A percentile compares a stretch with the other conserved stretches of the same genome.
Evolutionary conservation across 53 echinoderm and acorn worm genomes (phyloP).

Genomic region (Luidia sarsii): DNA sequence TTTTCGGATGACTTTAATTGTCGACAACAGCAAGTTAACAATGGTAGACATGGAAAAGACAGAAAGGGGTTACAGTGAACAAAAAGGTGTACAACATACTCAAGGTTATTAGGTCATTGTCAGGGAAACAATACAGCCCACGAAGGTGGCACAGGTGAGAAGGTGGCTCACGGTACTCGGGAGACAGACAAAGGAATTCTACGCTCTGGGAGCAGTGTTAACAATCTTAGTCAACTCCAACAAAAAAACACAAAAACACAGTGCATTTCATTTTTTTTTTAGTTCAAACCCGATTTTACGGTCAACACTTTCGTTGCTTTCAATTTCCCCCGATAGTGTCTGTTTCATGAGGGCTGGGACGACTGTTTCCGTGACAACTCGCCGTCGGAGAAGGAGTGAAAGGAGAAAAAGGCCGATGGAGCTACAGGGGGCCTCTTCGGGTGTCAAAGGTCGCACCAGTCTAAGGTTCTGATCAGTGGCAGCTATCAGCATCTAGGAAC

Average conservation of each 20-base stretch:
- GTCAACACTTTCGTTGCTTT: too few relatives aligned
- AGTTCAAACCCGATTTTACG: too few relatives aligned
- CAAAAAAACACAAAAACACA: background rate
- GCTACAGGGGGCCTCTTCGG: slow-evolving; percentile 23
- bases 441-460: background rate
- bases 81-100: slow-evolving; percentile 28
- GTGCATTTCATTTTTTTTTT: background rate
- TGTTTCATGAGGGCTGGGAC: too few relatives aligned
- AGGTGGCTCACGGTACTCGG: slow-evolving; percentile 4
- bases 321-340: too few relatives aligned
- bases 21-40: slow-evolving; percentile 44
- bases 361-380: slow-evolving; percentile 44
- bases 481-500: slow-evolving; percentile 24
- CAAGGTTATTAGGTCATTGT: slow-evolving; percentile 22
- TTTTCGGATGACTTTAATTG: slow-evolving; percentile 86
- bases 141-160: slow-evolving; percentile 1
- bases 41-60: slow-evolving; percentile 57
- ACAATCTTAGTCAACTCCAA: too few relatives aligned
- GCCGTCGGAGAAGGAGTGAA: background rate
- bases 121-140: slow-evolving; percentile 31
- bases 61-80: slow-evolving; percentile 49
- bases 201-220: too few relatives aligned
- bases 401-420: slow-evolving; percentile 10
- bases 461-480: slow-evolving; percentile 49
- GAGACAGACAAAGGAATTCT: background rate